Base-by-base conservation (phyloP, 2,113 vertebrate genomes). In the Eublepharis macularius region DNA sequence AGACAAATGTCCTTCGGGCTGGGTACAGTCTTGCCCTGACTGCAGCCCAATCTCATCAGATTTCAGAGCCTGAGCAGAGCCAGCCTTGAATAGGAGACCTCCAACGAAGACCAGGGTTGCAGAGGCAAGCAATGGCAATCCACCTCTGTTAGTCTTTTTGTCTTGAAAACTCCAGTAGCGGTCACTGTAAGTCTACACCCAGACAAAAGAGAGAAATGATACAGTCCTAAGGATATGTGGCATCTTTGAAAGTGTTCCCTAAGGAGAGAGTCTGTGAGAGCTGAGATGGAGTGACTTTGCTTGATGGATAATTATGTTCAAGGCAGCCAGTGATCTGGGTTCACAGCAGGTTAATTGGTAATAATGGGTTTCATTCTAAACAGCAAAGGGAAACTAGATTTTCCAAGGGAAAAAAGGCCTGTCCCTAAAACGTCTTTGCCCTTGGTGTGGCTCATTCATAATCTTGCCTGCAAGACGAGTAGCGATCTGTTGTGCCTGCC, bases 321-420 rank as follows among this genome's bases (percentile, higher is more conserved):
- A 95, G 97, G 96, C 95, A 96, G 95, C 93, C 92, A 96, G 95
- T 96, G 95, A 96, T 95, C 89, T 87, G 95, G 93, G 97, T 97
- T 97, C 97, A 96, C 88, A 81, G 92, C 94, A 97, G 96, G 97
- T 98, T 98, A 98, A 98, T 97, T 97, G 95, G 96, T 96, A 96
- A 95, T 97, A 96, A 95, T 97, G 94, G 95, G 92, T 96, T 97
- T 96, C 95, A 95, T 95, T 97, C 92, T 95, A 95, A 96, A 95
- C 89, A 76, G 81, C 94, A 95, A 95, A 92, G 95, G 54, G 54
- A n/a, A 85, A 96, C 95, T 95, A 93, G 94, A 95, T 94, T 96
- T 96, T 95, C 90, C 90, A 91, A 19, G 76, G 79, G 90, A 91
- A 86, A 91, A 89, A 93, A 93, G 88, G 72, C 84, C 88, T 94